A percentile compares a stretch with the other conserved stretches of the same genome.
Evolutionary conservation across 2,888 invertebrate genomes (phyloP).

Genomic region (Parnassius orleans): DNA sequence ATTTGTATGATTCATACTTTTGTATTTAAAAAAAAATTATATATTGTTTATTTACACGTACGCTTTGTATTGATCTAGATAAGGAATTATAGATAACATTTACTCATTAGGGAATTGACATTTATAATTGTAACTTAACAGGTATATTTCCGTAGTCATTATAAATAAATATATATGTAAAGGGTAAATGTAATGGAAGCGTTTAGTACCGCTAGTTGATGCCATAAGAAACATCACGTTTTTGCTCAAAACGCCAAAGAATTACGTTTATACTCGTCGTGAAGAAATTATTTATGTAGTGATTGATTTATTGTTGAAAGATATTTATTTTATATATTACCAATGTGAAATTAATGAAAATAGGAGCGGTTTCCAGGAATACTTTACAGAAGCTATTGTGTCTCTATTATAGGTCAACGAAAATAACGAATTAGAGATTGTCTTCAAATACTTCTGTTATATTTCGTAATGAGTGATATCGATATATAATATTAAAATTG

Average conservation of each 20-base stretch:
- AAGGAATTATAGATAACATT: constrained; percentile 60
- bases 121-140: constrained; percentile 41
- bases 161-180: constrained; percentile 31
- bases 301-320: neutral
- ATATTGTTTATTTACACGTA: constrained; percentile 32
- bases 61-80: constrained; percentile 44
- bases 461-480: too few relatives aligned
- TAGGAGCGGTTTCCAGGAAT: neutral
- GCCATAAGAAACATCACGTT: constrained; percentile 56
- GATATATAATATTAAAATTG: too few relatives aligned
- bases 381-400: too few relatives aligned
- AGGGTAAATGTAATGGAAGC: constrained; percentile 40
- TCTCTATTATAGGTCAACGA: too few relatives aligned
- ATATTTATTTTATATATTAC: constrained; percentile 1
- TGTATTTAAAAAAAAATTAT: constrained; percentile 35
- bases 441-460: too few relatives aligned
- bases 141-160: constrained; percentile 48
- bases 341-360: constrained; percentile 5
- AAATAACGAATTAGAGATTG: too few relatives aligned
- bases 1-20: constrained; percentile 44
- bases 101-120: constrained; percentile 67
- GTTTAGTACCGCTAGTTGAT: constrained; percentile 67
- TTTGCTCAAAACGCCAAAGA: constrained; percentile 80
- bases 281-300: constrained; percentile 24
- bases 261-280: constrained; percentile 38